Conservation (phyloP, 2,888 invertebrate species). For the Acutogordius australiensis region DNA sequence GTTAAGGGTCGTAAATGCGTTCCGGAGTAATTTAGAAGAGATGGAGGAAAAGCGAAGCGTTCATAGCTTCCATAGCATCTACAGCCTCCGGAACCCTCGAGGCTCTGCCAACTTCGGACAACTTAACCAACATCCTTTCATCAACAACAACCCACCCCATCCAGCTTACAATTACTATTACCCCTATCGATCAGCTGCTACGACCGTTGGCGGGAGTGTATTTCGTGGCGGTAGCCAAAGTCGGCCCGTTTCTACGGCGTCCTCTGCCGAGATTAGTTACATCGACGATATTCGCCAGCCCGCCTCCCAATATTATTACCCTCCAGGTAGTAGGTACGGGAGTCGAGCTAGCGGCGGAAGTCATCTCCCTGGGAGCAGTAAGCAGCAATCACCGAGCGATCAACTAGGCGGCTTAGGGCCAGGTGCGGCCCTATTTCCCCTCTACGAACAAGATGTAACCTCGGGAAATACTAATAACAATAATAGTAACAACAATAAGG, state of each 20-base stretch:
- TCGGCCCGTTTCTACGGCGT: not conserved
- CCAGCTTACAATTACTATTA: no score
- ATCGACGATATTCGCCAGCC: not conserved
- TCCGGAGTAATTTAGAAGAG: constrained; percentile 96
- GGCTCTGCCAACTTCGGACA: not conserved
- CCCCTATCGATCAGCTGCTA: not conserved
- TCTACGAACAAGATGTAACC: no score
- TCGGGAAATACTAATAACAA: no score
- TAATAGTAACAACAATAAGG: no score
- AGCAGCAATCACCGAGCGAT: no score
- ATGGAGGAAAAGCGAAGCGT: constrained; percentile 90
- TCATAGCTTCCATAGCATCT: constrained; percentile 37
- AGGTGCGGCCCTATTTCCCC: not conserved
- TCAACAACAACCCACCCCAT: not conserved
- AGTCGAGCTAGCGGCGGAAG: no score
- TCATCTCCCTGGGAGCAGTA: not conserved
- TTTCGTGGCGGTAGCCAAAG: no score
- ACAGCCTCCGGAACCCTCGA: not conserved
- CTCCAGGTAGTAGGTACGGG: no score
- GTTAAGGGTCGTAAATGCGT: constrained; percentile 99
- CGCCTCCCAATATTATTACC: no score
- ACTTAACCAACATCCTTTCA: no score
- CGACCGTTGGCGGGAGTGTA: not conserved
- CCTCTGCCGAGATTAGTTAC: not conserved
- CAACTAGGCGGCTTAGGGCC: no score